A percentile compares a stretch with the other conserved stretches of the same genome.
phyloP scores from a whole-genome alignment of 1,140 invertebrate species.

The Mylabris phalerata region DNA sequence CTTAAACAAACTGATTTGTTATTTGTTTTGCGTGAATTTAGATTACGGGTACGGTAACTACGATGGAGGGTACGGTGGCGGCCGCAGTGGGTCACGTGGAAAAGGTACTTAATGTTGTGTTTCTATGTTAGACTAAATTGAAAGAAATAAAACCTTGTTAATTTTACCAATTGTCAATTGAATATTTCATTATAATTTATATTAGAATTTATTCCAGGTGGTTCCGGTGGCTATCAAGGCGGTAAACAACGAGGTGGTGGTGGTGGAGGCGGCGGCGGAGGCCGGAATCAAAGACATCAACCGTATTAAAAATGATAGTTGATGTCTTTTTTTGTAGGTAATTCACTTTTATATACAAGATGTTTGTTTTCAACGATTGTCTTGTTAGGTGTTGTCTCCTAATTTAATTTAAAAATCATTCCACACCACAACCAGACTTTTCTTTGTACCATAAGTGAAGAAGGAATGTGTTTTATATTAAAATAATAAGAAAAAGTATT shows the following conservation, averaged over 20 bases:
- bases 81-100: slow-evolving; percentile 65
- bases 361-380: slow-evolving; percentile 5
- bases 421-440: no score
- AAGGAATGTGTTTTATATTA: no score
- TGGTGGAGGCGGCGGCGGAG: slow-evolving; percentile 53
- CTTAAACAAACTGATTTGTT: neutral
- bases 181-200: no score
- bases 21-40: slow-evolving; percentile 40
- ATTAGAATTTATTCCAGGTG: slow-evolving; percentile 34
- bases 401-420: no score
- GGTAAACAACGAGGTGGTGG: slow-evolving; percentile 59
- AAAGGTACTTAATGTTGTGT: slow-evolving; percentile 57
- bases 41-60: slow-evolving; percentile 73
- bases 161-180: no score
- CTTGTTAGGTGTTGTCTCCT: no score
- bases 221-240: slow-evolving; percentile 51
- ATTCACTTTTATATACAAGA: slow-evolving; percentile 6
- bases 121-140: no score
- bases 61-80: slow-evolving; percentile 72
- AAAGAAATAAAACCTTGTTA: no score
- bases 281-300: slow-evolving; percentile 69
- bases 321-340: slow-evolving; percentile 4
- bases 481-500: no score
- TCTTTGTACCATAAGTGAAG: no score
- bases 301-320: slow-evolving; percentile 55